Evolutionary conservation across 2,797 vertebrate genomes (phyloP).

Genomic region (Diplodus puntazzo): DNA sequence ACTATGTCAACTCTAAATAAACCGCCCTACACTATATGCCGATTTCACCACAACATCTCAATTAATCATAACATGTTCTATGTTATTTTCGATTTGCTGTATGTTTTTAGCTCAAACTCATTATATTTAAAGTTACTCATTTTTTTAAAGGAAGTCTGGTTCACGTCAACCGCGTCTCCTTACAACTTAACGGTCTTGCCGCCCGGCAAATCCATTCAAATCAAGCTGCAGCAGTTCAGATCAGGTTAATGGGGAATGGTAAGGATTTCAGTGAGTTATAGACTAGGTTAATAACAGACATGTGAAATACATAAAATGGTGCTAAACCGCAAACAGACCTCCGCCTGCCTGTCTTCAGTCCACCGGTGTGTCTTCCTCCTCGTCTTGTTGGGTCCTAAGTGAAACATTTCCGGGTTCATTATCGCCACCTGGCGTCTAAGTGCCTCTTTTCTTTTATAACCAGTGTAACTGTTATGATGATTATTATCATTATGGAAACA

Average conservation of each 20-base stretch:
- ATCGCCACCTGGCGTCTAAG: conserved; percentile 50
- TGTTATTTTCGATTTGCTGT: fast-evolving
- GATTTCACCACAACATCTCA: neutral
- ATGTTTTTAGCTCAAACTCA: fast-evolving
- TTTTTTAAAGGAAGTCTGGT: conserved; percentile 10
- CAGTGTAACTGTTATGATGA: neutral
- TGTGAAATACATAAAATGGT: neutral
- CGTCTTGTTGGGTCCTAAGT: neutral
- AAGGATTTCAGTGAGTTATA: fast-evolving
- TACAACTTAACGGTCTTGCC: neutral
- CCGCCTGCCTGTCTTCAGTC: neutral
- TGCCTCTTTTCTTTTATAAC: no score
- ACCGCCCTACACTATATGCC: neutral
- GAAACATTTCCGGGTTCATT: neutral
- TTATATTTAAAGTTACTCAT: neutral
- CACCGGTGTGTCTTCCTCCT: conserved; percentile 9
- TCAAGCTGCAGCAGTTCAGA: neutral
- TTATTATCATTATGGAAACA: neutral
- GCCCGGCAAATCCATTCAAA: neutral
- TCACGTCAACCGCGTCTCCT: neutral
- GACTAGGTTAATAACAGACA: neutral
- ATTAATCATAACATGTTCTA: fast-evolving
- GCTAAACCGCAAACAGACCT: conserved; percentile 8
- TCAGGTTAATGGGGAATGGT: fast-evolving
- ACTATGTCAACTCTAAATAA: neutral